Conservation (phyloP, 2,113 vertebrate genomes). For the Pelecanus crispus region DNA sequence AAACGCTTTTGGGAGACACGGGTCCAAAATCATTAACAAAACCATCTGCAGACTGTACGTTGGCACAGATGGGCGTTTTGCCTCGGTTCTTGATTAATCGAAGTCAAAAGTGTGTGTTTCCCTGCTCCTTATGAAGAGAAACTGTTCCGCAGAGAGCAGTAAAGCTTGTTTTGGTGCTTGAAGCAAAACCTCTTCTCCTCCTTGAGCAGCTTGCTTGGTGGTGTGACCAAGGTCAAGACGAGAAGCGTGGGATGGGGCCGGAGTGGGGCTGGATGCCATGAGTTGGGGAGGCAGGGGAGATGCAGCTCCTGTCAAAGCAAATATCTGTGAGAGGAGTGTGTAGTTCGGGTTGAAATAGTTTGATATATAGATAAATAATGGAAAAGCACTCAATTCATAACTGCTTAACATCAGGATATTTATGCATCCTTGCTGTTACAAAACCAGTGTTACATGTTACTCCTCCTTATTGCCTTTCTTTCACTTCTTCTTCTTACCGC, state of each 20-base stretch:
- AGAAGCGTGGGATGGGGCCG: accelerated
- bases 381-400: not conserved
- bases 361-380: not conserved
- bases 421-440: not conserved
- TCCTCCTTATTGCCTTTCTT: not conserved
- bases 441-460: not conserved
- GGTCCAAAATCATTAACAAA: not conserved
- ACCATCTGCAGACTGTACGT: not conserved
- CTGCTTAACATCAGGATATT: not conserved
- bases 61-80: not conserved
- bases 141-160: not conserved
- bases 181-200: not conserved
- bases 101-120: not conserved
- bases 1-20: not conserved
- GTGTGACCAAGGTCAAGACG: not conserved
- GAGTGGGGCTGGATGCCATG: not conserved
- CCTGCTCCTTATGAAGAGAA: not conserved
- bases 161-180: not conserved
- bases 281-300: no score
- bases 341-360: not conserved
- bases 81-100: not conserved
- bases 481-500: not conserved
- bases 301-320: not conserved
- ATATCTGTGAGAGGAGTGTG: not conserved
- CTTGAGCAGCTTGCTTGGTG: not conserved